Conservation (phyloP, 2,113 vertebrate species). For the Pygoscelis adeliae region DNA sequence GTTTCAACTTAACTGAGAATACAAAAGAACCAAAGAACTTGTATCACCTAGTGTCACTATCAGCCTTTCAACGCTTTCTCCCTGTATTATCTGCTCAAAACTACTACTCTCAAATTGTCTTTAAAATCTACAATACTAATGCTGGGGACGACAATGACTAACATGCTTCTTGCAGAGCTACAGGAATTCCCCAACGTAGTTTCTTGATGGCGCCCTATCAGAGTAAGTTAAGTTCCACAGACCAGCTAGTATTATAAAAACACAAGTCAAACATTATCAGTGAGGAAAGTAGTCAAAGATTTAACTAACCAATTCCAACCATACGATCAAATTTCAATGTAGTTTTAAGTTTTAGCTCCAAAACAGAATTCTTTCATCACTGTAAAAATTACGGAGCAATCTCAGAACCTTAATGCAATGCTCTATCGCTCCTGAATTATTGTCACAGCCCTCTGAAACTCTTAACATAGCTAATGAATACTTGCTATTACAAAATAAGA, state of each 20-base stretch:
- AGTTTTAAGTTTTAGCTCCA: not conserved
- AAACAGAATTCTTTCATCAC: not conserved
- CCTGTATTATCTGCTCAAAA: not conserved
- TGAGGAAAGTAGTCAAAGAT: not conserved
- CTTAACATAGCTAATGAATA: not conserved
- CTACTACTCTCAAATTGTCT: not conserved
- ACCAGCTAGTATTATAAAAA: not conserved
- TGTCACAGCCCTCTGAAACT: not conserved
- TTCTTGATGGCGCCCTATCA: not conserved
- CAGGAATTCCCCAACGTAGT: not conserved
- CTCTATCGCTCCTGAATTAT: not conserved
- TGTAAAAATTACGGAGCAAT: not conserved
- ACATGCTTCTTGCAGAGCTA: not conserved
- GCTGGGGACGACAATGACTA: fast-evolving
- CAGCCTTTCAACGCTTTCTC: not conserved
- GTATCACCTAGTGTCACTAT: not conserved
- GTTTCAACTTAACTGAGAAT: not conserved
- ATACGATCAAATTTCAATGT: not conserved
- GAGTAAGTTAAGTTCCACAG: not conserved
- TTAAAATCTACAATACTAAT: not conserved
- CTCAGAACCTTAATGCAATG: not conserved
- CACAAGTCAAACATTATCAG: not conserved
- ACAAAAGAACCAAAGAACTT: not conserved
- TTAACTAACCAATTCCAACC: not conserved
- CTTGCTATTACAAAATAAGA: not conserved